Base-by-base conservation (phyloP, 1,140 invertebrate genomes). In the Drosophila ananassae region DNA sequence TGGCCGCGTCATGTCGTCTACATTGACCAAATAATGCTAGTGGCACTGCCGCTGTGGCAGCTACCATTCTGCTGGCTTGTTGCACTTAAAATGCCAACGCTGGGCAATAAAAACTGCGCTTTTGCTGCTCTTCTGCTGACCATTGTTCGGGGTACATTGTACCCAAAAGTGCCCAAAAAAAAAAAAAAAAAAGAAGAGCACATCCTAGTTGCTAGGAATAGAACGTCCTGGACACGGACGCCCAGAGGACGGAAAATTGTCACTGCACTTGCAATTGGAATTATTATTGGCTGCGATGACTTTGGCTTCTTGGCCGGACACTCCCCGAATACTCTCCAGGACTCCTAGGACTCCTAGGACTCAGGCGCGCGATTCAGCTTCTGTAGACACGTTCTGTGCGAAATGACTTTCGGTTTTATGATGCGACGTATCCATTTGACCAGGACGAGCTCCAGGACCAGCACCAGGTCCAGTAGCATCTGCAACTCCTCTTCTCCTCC, bases 211-310 rank as follows among this genome's bases (percentile, higher is more conserved):
- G 39, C 41, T 22, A 28, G 17, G 17, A 17, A 17, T 17, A 17
- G 17, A 17, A 22, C 39, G 21, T 13, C n/a, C 5, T 3, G 30
- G 8, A n/a, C 37, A 46, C 34, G 41, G 47, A 53, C 3, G 21
- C 55, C 32, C 32, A 12, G 41, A 12, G 54, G 62, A 61, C 12
- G 55, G 77, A 89, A 79, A 89, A 89, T 89, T 89, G 83, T 89
- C 83, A 89, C 84, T 89, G 83, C 73, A 83, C 84, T 80, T 47
- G 84, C 84, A 89, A 89, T 89, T 89, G 84, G 80, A 89, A 89
- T 89, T 89, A 89, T 89, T 89, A 89, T 89, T 89, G 84, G 84
- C 84, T 89, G 84, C 84, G 89, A 89, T 89, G 84, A 89, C 83
- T 84, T 83, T 89, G 76, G 83, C 83, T 89, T 89, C 83, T 83